phyloP scores from a whole-genome alignment of 2,113 vertebrate species.

The Thymallus thymallus region DNA sequence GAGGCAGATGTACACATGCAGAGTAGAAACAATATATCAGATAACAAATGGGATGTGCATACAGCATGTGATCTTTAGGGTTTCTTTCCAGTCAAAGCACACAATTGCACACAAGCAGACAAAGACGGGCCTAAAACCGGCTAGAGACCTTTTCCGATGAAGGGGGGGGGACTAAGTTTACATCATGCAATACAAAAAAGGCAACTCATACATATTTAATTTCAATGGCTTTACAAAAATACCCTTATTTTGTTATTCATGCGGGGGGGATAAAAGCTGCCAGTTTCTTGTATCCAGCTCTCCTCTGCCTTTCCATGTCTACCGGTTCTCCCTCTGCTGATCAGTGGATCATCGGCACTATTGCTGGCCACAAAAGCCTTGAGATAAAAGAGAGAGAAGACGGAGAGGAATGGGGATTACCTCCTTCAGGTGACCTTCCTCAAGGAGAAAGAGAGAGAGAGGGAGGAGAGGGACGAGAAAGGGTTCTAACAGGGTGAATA shows the following conservation, averaged over 20 bases:
- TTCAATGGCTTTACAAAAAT: slow-evolving; percentile 46
- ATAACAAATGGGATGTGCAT: neutral
- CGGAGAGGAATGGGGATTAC: slow-evolving; percentile 64
- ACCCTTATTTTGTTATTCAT: slow-evolving; percentile 58
- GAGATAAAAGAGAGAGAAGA: slow-evolving; percentile 60
- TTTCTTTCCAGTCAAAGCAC: slow-evolving; percentile 1
- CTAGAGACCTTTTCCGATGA: neutral
- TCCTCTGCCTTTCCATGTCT: slow-evolving; percentile 35
- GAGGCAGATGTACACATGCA: slow-evolving; percentile 32
- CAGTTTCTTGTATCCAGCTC: slow-evolving; percentile 54
- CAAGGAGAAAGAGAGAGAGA: slow-evolving; percentile 14
- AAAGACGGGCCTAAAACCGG: neutral
- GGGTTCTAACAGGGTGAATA: slow-evolving; percentile 57
- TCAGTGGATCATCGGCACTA: slow-evolving; percentile 48
- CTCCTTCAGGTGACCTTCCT: slow-evolving; percentile 74
- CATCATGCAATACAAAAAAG: slow-evolving; percentile 47
- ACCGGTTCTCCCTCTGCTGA: slow-evolving; percentile 48
- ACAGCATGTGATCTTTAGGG: neutral
- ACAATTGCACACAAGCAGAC: no score
- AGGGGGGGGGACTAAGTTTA: slow-evolving; percentile 41
- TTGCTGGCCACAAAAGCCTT: slow-evolving; percentile 53
- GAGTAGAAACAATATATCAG: slow-evolving; percentile 17
- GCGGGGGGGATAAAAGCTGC: slow-evolving; percentile 59
- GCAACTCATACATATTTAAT: slow-evolving; percentile 62
- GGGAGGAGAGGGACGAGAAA: slow-evolving; percentile 30